Base-by-base conservation (phyloP, 2,888 invertebrate species). In the Acrobasis consociella region DNA sequence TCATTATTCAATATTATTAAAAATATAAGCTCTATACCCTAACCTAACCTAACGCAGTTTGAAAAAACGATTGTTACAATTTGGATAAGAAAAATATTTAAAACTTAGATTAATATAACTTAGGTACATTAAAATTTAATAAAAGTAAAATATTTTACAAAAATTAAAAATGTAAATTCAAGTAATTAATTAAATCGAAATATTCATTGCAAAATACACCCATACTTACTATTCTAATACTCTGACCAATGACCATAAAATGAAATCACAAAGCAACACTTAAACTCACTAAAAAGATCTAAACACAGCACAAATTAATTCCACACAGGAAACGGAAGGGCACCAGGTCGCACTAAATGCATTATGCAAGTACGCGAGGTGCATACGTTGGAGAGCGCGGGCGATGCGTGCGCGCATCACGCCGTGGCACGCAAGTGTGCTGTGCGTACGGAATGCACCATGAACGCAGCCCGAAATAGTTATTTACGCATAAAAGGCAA, bases 341-440 rank as follows among this genome's bases (percentile, higher is more conserved):
- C 89, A 89, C 75, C 81, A 81, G 86, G 86, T 87, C 87, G 83
- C 86, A 82, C 84, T 82, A 82, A 79, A 83, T 91, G 87, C 89
- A 90, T 91, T 85, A 91, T 90, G 89, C 89, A 90, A 72, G 70
- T 67, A 74, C 82, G 83, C 53, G 53, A 39, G 49, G 17, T 50
- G 66, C 62, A 66, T 66, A 53, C 51, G 39, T 60, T 37, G 38
- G n/a, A 53, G 38, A 53, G 53, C 53, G n/a, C 52, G 38, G 15
- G 37, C 16, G 39, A 16, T 55, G 55, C 55, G 50, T 50, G 50
- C 50, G 59, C 59, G 50, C 59, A 55, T 10, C 55, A 16, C 9
- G 55, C 55, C 38, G 39, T 15, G 11, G 55, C 39, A 39, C 39
- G 55, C 55, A 39, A 55, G 55, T 55, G 38, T 55, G 55, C 55